Conservation (phyloP, 2,113 vertebrate genomes). For the Paraplagusia blochii region DNA sequence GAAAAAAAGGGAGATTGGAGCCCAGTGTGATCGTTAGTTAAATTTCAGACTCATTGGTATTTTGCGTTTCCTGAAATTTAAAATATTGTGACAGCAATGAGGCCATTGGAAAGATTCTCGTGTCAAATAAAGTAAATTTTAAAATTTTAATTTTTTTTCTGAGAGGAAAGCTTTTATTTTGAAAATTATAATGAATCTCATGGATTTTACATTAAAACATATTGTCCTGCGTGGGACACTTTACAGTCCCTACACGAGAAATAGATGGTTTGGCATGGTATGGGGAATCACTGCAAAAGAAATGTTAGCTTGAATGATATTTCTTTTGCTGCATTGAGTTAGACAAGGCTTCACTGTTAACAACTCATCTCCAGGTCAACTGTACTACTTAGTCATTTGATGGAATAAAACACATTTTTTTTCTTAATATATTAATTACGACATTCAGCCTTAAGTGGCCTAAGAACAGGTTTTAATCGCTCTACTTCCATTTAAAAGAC, state of each 20-base stretch:
- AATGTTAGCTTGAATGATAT: slow-evolving; percentile 2
- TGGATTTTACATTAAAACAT: neutral
- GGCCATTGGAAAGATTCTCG: neutral
- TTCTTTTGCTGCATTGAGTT: neutral
- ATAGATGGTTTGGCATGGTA: no score
- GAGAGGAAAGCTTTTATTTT: slow-evolving; percentile 1
- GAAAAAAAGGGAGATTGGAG: slow-evolving; percentile 60
- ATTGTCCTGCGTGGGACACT: neutral
- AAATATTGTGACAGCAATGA: neutral
- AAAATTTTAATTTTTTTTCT: slow-evolving; percentile 11
- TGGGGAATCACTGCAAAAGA: no score
- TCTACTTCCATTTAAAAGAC: no score
- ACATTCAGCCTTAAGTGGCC: no score
- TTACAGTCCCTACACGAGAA: neutral
- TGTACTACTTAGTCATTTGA: neutral
- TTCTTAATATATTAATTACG: no score
- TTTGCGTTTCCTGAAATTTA: slow-evolving; percentile 19
- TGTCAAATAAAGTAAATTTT: slow-evolving; percentile 3
- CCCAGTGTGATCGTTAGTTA: slow-evolving; percentile 59
- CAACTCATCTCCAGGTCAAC: slow-evolving; percentile 3
- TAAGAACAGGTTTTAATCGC: no score
- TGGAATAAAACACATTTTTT: neutral
- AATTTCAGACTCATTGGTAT: slow-evolving; percentile 63
- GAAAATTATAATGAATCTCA: slow-evolving; percentile 5
- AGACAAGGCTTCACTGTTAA: neutral